phyloP scores from a whole-genome alignment of 2,113 vertebrate species.

The Apeltes quadracus region DNA sequence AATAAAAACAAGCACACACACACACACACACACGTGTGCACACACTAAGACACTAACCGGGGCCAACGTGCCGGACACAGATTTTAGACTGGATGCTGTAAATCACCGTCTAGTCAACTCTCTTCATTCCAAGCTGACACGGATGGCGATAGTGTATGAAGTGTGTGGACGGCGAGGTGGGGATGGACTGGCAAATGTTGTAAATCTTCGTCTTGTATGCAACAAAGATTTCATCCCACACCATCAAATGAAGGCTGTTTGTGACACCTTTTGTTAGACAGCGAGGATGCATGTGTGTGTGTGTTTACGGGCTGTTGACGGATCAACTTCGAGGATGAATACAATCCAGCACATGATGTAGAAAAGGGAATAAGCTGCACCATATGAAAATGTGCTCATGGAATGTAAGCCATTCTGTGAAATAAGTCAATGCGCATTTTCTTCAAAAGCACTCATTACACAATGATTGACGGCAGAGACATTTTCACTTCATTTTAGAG shows the following conservation, averaged over 20 bases:
- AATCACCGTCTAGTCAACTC: slow-evolving; percentile 38
- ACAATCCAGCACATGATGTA: slow-evolving; percentile 62
- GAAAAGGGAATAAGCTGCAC: background rate
- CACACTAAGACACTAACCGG: slow-evolving; percentile 12
- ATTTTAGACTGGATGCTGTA: slow-evolving; percentile 53
- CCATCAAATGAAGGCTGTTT: slow-evolving; percentile 43
- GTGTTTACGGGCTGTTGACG: slow-evolving; percentile 33
- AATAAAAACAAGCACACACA: slow-evolving; percentile 30
- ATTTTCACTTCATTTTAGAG: slow-evolving; percentile 55
- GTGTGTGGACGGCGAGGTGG: slow-evolving; percentile 54
- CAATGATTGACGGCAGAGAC: slow-evolving; percentile 44
- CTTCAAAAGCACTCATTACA: slow-evolving; percentile 46
- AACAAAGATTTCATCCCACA: slow-evolving; percentile 66
- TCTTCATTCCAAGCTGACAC: slow-evolving; percentile 52
- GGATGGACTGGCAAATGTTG: slow-evolving; percentile 59
- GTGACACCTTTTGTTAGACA: slow-evolving; percentile 52
- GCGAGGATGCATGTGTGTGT: slow-evolving; percentile 34
- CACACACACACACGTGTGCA: slow-evolving; percentile 37
- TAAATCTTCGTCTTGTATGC: slow-evolving; percentile 60
- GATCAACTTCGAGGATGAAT: slow-evolving; percentile 65
- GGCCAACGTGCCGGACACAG: slow-evolving; percentile 44
- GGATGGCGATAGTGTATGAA: slow-evolving; percentile 53
- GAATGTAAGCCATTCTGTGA: slow-evolving; percentile 34
- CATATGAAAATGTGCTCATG: slow-evolving; percentile 27
- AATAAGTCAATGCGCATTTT: slow-evolving; percentile 40